Evolutionary conservation across 2,888 invertebrate genomes (phyloP).

Genomic region (Brassicogethes aeneus): DNA sequence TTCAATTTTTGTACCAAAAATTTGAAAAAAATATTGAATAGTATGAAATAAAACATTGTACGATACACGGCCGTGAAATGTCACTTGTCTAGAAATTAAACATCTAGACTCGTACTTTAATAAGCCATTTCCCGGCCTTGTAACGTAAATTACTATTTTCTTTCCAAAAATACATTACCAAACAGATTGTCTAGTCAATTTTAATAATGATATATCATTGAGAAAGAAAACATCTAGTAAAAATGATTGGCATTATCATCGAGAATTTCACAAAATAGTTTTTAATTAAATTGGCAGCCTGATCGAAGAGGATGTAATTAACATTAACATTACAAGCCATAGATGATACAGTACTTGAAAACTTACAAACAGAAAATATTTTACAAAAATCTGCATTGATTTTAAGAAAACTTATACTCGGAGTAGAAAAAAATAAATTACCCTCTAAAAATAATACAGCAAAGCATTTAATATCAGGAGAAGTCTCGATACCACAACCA

Average conservation of each 20-base stretch:
- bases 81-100: too few relatives aligned
- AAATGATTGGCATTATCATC: conserved; percentile 10
- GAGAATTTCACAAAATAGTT: conserved; percentile 18
- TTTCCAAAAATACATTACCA: conserved; percentile 10
- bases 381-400: conserved; percentile 18
- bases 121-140: too few relatives aligned
- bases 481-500: conserved; percentile 1
- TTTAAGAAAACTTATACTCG: conserved; percentile 17
- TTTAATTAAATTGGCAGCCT: conserved; percentile 20
- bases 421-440: conserved; percentile 11
- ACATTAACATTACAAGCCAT: too few relatives aligned
- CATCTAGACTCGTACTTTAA: too few relatives aligned
- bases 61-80: conserved; percentile 2
- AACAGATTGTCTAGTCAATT: conserved; percentile 6
- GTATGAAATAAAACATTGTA: conserved; percentile 10
- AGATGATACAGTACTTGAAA: conserved; percentile 16
- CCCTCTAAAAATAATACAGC: not conserved
- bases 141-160: not conserved
- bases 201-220: conserved; percentile 6
- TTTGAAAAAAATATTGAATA: conserved; percentile 10
- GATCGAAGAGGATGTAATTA: conserved; percentile 20
- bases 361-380: conserved; percentile 19
- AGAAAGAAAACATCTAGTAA: conserved; percentile 3
- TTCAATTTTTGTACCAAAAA: conserved; percentile 14
- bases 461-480: conserved; percentile 2